phyloP scores from a whole-genome alignment of 2,888 invertebrate genomes.

The Crossocerus cetratus region DNA sequence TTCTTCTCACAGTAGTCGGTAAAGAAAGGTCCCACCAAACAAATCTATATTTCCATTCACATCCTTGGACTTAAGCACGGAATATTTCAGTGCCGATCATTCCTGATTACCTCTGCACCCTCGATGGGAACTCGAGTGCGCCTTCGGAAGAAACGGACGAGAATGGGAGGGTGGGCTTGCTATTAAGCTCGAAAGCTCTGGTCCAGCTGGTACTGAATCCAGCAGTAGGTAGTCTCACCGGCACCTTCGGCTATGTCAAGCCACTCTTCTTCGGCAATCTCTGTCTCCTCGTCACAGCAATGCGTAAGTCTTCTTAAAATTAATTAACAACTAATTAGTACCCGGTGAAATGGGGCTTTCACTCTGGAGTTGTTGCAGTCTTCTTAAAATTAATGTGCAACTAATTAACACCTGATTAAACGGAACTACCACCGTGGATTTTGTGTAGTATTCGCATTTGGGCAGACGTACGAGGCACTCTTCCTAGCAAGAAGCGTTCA shows the following conservation, averaged over 20 bases:
- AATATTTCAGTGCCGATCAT: constrained; percentile 85
- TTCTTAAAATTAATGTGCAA: too few species aligned
- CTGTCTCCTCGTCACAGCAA: constrained; percentile 82
- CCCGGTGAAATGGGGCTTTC: too few species aligned
- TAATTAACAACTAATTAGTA: too few species aligned
- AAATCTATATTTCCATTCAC: background rate
- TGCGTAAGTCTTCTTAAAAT: constrained; percentile 79
- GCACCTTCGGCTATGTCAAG: constrained; percentile 82
- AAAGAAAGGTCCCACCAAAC: constrained; percentile 72
- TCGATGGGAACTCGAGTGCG: constrained; percentile 75
- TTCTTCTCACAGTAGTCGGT: constrained; percentile 93
- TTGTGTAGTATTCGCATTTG: constrained; percentile 85
- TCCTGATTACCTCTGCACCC: constrained; percentile 85
- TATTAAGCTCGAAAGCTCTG: constrained; percentile 88
- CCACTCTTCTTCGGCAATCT: constrained; percentile 85
- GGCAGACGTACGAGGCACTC: constrained; percentile 83
- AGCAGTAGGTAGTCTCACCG: constrained; percentile 84
- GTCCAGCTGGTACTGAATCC: constrained; percentile 89
- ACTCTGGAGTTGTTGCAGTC: too few species aligned
- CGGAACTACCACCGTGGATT: too few species aligned
- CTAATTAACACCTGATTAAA: too few species aligned
- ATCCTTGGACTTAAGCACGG: background rate
- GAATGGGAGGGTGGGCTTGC: constrained; percentile 83
- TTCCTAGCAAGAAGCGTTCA: constrained; percentile 87
- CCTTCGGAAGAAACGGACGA: constrained; percentile 77